Evolutionary conservation across 2,797 vertebrate species (phyloP).

Genomic region (Cuniculus paca): DNA sequence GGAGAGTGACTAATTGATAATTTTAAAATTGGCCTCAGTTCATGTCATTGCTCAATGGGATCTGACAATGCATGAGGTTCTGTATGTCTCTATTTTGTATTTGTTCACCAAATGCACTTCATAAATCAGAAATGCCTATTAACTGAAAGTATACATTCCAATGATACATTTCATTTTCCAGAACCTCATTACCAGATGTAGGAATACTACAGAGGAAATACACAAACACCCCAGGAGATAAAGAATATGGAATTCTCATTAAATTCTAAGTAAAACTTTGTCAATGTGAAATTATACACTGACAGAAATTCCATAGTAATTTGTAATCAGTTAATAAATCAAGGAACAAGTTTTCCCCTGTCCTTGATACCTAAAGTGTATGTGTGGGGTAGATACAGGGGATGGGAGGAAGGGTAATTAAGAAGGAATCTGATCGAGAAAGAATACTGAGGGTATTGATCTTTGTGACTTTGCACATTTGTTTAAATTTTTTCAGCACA

Average conservation of each 20-base stretch:
- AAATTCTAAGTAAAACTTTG: slow-evolving; percentile 64
- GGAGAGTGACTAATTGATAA: neutral
- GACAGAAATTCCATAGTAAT: slow-evolving; percentile 58
- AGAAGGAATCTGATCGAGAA: neutral
- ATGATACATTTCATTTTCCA: slow-evolving; percentile 57
- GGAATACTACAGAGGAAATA: slow-evolving; percentile 17
- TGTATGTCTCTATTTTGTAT: neutral
- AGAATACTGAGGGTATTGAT: neutral
- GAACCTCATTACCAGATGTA: slow-evolving; percentile 58
- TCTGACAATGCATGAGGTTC: neutral
- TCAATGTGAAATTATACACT: slow-evolving; percentile 49
- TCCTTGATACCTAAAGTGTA: neutral
- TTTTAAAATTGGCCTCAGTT: neutral
- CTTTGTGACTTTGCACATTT: neutral
- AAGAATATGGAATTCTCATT: slow-evolving; percentile 63
- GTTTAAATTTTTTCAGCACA: neutral
- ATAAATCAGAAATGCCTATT: slow-evolving; percentile 47
- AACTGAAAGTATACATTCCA: slow-evolving; percentile 38
- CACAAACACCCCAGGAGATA: slow-evolving; percentile 26
- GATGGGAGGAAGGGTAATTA: no score
- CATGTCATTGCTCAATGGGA: neutral
- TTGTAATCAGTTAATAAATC: slow-evolving; percentile 46
- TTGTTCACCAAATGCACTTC: neutral
- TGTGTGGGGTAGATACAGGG: neutral
- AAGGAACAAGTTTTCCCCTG: neutral